Conservation (phyloP, 2,113 vertebrate genomes). For the Xenopus tropicalis region UCB_Xtro_10.0 CM004450.2:79412501-79413000, state of each 20-base stretch:
- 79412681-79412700: not conserved
- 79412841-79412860: too few relatives aligned
- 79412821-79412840: too few relatives aligned
- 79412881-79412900: too few relatives aligned
- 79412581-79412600: conserved; percentile 2
- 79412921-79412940: too few relatives aligned
- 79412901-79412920: too few relatives aligned
- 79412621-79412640: conserved; percentile 11
- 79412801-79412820: not conserved
- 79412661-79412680: conserved; percentile 18
- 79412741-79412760: not conserved
- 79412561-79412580: conserved; percentile 4
- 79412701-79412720: not conserved
- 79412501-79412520: not conserved
- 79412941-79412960: too few relatives aligned
- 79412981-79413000: too few relatives aligned
- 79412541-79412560: not conserved
- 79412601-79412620: conserved; percentile 10
- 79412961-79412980: too few relatives aligned
- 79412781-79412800: not conserved
- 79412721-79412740: not conserved
- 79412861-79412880: too few relatives aligned
- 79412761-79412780: not conserved
- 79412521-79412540: not conserved
- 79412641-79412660: conserved; percentile 8